phyloP scores from a whole-genome alignment of 2,797 vertebrate species.

The Crocidura indochinensis region DNA sequence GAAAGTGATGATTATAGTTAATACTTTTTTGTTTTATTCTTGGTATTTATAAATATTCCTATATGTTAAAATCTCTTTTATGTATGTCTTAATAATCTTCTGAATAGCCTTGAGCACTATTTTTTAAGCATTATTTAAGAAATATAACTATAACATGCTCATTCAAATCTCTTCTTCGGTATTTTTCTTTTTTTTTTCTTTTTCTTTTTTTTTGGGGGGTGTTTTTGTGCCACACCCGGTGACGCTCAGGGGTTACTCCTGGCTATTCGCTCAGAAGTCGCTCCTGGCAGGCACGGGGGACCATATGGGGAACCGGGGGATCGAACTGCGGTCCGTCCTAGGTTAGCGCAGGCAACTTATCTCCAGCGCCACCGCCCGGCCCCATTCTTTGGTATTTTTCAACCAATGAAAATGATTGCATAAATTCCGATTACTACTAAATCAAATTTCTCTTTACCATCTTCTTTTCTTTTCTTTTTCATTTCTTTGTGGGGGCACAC shows the following conservation, averaged over 20 bases:
- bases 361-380: too few relatives aligned
- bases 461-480: background rate
- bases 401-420: background rate
- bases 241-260: too few relatives aligned
- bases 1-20: too few relatives aligned
- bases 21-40: background rate
- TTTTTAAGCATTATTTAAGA: background rate
- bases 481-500: too few relatives aligned
- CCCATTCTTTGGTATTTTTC: conserved; percentile 4
- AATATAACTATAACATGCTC: background rate
- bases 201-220: too few relatives aligned
- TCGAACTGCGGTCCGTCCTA: too few relatives aligned
- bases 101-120: background rate
- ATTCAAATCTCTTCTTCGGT: background rate
- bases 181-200: too few relatives aligned
- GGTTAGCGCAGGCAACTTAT: too few relatives aligned
- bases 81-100: background rate
- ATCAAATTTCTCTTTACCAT: conserved; percentile 12
- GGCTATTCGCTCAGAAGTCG: too few relatives aligned
- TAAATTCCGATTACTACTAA: conserved; percentile 6
- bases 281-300: too few relatives aligned
- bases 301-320: too few relatives aligned
- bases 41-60: background rate
- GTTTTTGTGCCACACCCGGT: too few relatives aligned
- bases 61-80: background rate